phyloP scores from a whole-genome alignment of 92 coral and sea anemone genomes.

The Bergia puertoricense region DNA sequence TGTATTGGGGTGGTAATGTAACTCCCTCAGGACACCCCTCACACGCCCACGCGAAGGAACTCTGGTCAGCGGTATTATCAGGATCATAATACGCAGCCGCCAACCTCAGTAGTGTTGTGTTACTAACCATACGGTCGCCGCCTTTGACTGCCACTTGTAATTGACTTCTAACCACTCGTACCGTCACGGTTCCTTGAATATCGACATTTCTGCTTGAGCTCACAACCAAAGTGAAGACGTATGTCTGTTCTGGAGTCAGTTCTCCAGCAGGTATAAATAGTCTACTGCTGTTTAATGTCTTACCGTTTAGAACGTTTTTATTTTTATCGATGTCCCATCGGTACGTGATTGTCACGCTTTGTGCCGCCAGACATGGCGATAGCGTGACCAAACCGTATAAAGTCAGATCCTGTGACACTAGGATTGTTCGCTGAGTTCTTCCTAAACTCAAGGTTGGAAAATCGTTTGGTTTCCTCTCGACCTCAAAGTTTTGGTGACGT shows the following conservation, averaged over 20 bases:
- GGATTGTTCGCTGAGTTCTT: constrained; percentile 1
- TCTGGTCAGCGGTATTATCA: constrained; percentile 17
- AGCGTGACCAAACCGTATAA: constrained; percentile 15
- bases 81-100: constrained; percentile 13
- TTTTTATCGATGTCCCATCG: constrained; percentile 13
- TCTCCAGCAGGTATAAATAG: constrained; percentile 13
- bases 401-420: constrained; percentile 13
- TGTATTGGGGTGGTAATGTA: neutral
- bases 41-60: neutral
- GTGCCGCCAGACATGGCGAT: constrained; percentile 18
- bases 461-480: constrained; percentile 1
- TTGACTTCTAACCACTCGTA: neutral
- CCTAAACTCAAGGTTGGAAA: constrained; percentile 20
- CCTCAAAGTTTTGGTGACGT: neutral
- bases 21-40: neutral
- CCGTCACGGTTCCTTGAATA: neutral
- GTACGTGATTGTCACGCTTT: constrained; percentile 8
- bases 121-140: constrained; percentile 10
- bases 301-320: neutral
- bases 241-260: constrained; percentile 2
- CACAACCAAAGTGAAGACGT: constrained; percentile 10
- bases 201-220: neutral
- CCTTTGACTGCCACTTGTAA: constrained; percentile 11
- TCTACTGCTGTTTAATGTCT: constrained; percentile 3
- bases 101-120: constrained; percentile 7